phyloP scores from a whole-genome alignment of 2,888 invertebrate species.

The Terebella lapidaria region DNA sequence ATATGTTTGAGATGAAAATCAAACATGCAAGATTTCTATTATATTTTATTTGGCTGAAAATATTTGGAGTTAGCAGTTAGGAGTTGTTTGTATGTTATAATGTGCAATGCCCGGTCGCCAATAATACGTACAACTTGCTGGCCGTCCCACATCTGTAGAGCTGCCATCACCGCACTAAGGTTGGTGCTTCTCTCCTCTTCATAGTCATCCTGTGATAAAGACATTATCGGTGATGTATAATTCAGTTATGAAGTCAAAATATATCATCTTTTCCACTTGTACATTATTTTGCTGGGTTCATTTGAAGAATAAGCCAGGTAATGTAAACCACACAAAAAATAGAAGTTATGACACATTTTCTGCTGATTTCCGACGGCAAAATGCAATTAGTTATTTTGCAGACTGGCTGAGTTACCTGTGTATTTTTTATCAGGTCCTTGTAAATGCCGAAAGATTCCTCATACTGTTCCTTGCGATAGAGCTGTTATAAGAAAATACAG shows the following conservation, averaged over 20 bases:
- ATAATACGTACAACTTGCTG: conserved; percentile 41
- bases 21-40: too few relatives aligned
- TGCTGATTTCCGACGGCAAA: not conserved
- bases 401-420: conserved; percentile 33
- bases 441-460: conserved; percentile 81
- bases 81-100: too few relatives aligned
- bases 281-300: too few relatives aligned
- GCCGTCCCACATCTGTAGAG: conserved; percentile 62
- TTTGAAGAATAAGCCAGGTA: too few relatives aligned
- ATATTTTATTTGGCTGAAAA: too few relatives aligned
- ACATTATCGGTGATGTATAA: not conserved
- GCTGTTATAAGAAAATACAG: conserved; percentile 37
- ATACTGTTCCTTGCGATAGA: conserved; percentile 61
- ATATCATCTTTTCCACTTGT: not conserved
- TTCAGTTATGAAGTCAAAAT: not conserved
- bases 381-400: not conserved
- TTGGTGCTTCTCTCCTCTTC: conserved; percentile 93
- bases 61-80: too few relatives aligned
- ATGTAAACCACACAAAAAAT: too few relatives aligned
- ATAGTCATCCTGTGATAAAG: conserved; percentile 70
- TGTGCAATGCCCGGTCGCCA: too few relatives aligned
- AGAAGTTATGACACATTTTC: not conserved
- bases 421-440: conserved; percentile 81
- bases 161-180: conserved; percentile 83
- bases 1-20: too few relatives aligned